Evolutionary conservation across 2,113 vertebrate genomes (phyloP).

Genomic region (Brachyhypopomus gauderio): DNA sequence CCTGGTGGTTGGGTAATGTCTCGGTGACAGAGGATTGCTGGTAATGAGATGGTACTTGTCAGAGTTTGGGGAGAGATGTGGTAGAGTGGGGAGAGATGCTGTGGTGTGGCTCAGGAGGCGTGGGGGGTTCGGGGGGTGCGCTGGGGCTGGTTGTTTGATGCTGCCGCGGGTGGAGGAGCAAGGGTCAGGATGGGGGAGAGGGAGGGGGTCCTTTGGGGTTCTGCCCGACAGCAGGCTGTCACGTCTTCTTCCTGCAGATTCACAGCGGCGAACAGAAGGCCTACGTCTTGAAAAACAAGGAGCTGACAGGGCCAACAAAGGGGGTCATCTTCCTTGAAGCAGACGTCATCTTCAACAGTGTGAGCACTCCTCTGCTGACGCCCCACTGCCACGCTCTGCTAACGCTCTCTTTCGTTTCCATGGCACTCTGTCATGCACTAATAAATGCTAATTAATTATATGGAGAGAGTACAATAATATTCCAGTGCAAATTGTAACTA

Average conservation of each 20-base stretch:
- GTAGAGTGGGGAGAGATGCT: conserved; percentile 57
- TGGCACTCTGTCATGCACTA: conserved; percentile 1
- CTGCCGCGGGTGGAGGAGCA: conserved; percentile 78
- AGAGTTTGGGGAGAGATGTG: conserved; percentile 81
- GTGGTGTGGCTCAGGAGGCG: conserved; percentile 72
- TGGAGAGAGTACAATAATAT: conserved; percentile 7
- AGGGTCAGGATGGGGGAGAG: conserved; percentile 67
- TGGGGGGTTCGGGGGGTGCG: conserved; percentile 53
- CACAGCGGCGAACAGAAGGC: conserved; percentile 92
- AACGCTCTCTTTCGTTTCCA: background rate
- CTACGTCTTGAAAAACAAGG: conserved; percentile 95
- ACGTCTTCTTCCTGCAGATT: conserved; percentile 86
- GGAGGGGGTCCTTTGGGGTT: conserved; percentile 81
- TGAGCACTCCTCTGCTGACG: conserved; percentile 76
- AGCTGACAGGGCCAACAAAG: conserved; percentile 93
- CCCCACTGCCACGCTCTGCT: conserved; percentile 57
- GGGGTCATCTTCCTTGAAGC: conserved; percentile 94
- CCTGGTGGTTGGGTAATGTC: conserved; percentile 88
- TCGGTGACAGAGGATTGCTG: conserved; percentile 85
- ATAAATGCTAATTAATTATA: conserved; percentile 37
- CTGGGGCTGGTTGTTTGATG: conserved; percentile 89
- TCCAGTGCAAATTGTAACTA: conserved; percentile 34
- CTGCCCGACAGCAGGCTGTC: conserved; percentile 86
- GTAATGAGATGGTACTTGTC: conserved; percentile 95
- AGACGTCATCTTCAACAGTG: conserved; percentile 94